Base-by-base conservation (phyloP, 2,797 vertebrate genomes). In the Sardinella longiceps region DNA sequence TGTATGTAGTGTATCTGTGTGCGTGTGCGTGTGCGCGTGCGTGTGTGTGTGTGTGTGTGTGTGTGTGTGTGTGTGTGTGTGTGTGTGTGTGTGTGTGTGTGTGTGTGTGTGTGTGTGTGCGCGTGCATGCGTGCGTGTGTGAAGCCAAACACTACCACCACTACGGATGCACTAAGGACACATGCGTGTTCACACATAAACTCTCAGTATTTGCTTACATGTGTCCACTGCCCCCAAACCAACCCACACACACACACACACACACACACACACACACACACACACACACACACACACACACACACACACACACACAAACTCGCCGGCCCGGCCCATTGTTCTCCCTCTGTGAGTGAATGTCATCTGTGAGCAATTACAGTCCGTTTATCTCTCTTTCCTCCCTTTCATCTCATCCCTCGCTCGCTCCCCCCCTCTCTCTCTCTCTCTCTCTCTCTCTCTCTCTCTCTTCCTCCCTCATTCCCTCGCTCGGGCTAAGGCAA, bases 331-430 rank as follows among this genome's bases (percentile, higher is more conserved):
- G 46, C 25, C 77, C 77, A 74, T 82, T 87, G 87, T 83, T 88
- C 33, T 70, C 90, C 81, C 82, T 80, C 70, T 43, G n/a, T n/a
- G n/a, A n/a, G n/a, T n/a, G 70, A 1, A 43, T 89, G 85, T 90
- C 89, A 88, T 66, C 91, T 96, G 94, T 89, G 89, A 95, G 88
- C 87, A 91, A 95, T 95, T 95, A 90, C 85, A 84, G 90, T 90
- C 63, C 86, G 87, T 92, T 95, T 94, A 92, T 93, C 89, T 92
- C 89, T 60, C 87, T 88, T 94, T 94, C 91, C 91, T 89, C 90
- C 82, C 87, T 92, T 93, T 93, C 91, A 92, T 93, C 91, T 93
- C 91, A 93, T 93, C 90, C 81, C 81, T 92, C 85, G 83, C 84
- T 88, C 46, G 46, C 46, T 48, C 11, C n/a, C n/a, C n/a, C n/a